Conservation (phyloP, 2,797 vertebrate species). For the Sciurus vulgaris region DNA sequence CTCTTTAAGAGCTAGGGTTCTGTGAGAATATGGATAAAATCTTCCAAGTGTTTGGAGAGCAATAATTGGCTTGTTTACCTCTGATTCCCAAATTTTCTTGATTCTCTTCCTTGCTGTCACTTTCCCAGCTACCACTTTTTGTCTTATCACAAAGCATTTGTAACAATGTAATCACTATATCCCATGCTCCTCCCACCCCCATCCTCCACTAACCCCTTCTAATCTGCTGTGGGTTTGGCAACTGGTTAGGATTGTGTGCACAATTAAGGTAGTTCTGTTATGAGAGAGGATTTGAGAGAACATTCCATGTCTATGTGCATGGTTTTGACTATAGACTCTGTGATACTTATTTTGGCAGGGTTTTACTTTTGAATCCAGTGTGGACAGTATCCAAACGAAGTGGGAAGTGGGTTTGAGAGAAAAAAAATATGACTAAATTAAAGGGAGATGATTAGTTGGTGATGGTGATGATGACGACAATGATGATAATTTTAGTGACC, state of each 20-base stretch:
- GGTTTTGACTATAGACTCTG: neutral
- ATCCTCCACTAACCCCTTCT: neutral
- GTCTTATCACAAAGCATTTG: neutral
- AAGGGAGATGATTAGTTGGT: neutral
- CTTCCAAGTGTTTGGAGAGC: neutral
- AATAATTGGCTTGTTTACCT: neutral
- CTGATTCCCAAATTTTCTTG: neutral
- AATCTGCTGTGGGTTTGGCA: neutral
- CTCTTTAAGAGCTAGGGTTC: neutral
- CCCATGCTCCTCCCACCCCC: neutral
- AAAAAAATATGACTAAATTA: neutral
- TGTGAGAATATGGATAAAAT: neutral
- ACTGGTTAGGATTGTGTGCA: neutral
- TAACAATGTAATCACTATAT: neutral
- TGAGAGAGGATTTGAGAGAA: neutral
- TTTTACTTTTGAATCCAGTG: neutral
- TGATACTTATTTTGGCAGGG: neutral
- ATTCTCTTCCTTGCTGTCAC: neutral
- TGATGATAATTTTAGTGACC: neutral
- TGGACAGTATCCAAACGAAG: neutral
- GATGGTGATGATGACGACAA: neutral
- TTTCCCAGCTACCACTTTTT: neutral
- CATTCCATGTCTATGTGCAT: neutral
- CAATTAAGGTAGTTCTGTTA: neutral
- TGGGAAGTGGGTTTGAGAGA: neutral